Base-by-base conservation (phyloP, 2,113 vertebrate species). In the Xenus cinereus region DNA sequence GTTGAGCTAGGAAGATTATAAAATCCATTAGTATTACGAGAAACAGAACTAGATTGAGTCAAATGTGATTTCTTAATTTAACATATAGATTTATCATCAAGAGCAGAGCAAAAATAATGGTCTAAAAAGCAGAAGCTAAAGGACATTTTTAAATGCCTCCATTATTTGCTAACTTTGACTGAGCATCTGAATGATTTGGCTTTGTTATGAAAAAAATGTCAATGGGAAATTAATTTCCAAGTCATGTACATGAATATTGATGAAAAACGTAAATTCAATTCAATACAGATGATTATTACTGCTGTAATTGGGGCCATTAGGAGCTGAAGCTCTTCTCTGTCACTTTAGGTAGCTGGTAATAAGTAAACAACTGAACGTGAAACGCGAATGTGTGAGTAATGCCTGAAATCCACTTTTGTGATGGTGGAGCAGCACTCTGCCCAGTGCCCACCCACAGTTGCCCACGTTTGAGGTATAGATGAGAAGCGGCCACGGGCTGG, bases 221-320 rank as follows among this genome's bases (percentile, higher is more conserved):
- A 75, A 75, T 86, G 87, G 41, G n/a, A 96, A 96, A 93, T 95
- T 90, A 96, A 92, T 93, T 93, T 93, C 85, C 74, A 78, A 96
- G 56, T 84, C 80, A 59, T 66, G 88, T 84, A 51, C 33, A 46
- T 88, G 84, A 95, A 85, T 96, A 94, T 85, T 87, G 91, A 93
- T 95, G 82, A 50, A 90, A 95, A 90, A 4, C 9, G 2, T 83
- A 53, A 83, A 67, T 84, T 84, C 46, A 60, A 4, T 87, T 89
- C 93, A 77, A 88, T 76, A 73, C 41, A 46, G 57, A 32, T 0
- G 1, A 93, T 94, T 89, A 93, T 87, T 94, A 48, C 50, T 39
- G 46, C 50, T 78, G 60, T 94, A 96, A 95, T 84, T 90, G 46
- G 89, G 60, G 60, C 83, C 89, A 80, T 92, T 90, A 92, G 51